Evolutionary conservation across 2,113 vertebrate species (phyloP).

Genomic region (Tautogolabrus adspersus): DNA sequence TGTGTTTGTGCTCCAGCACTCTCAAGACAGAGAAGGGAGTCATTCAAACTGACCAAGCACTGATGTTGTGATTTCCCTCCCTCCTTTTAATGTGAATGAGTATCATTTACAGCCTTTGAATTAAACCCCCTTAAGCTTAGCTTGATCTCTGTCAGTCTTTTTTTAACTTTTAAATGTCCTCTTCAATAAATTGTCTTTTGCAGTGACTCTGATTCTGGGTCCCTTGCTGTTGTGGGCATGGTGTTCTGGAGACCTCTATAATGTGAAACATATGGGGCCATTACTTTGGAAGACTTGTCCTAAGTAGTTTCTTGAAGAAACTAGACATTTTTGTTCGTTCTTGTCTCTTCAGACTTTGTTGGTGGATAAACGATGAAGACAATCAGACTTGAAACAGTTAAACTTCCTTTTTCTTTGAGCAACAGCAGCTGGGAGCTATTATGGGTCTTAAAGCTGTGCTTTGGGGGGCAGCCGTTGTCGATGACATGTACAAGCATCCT

Average conservation of each 20-base stretch:
- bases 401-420: conserved; percentile 37
- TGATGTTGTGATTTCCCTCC: conserved; percentile 30
- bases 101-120: conserved; percentile 31
- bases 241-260: conserved; percentile 59
- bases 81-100: conserved; percentile 17
- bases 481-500: conserved; percentile 63
- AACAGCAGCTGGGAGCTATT: conserved; percentile 74
- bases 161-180: conserved; percentile 31
- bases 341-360: conserved; percentile 27
- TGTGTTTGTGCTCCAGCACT: conserved; percentile 21
- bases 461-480: conserved; percentile 61
- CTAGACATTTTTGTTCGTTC: conserved; percentile 14
- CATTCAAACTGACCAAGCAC: conserved; percentile 65
- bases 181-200: conserved; percentile 54
- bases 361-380: conserved; percentile 37
- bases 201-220: conserved; percentile 61
- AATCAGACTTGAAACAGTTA: conserved; percentile 6
- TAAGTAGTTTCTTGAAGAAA: conserved; percentile 18
- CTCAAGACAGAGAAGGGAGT: conserved; percentile 53
- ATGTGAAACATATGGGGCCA: conserved; percentile 76
- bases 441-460: conserved; percentile 54
- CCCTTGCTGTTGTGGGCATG: conserved; percentile 52
- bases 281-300: conserved; percentile 27
- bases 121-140: conserved; percentile 10
- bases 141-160: conserved; percentile 4